Percentiles rank a stretch among this genome's conserved stretches.
These are phyloP conservation scores for Magallana nippona DNA, from an alignment of 2,888 invertebrate genomes.

Conservation along the genomic window DNA sequence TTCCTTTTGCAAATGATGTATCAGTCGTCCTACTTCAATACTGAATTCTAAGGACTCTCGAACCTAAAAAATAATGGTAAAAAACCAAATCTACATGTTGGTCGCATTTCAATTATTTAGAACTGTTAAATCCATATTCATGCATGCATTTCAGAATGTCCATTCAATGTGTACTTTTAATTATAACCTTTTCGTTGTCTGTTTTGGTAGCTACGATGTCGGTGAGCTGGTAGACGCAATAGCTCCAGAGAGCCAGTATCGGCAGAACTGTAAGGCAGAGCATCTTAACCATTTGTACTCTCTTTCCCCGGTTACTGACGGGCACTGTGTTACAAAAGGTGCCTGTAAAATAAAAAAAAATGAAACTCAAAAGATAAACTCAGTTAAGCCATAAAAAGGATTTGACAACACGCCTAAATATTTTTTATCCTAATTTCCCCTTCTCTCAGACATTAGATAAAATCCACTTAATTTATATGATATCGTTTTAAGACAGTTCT, in stretches of 20 bases:
- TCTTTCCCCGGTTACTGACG: constrained; percentile 55
- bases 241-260: constrained; percentile 63
- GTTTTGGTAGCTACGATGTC: constrained; percentile 59
- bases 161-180: too few species aligned
- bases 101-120: too few species aligned
- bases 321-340: constrained; percentile 57
- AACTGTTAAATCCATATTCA: too few species aligned
- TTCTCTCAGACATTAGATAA: too few species aligned
- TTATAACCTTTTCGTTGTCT: constrained; percentile 58
- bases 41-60: constrained; percentile 55
- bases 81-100: too few species aligned
- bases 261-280: constrained; percentile 62
- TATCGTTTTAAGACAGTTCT: too few species aligned
- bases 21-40: constrained; percentile 61
- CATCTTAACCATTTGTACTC: constrained; percentile 61
- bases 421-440: too few species aligned
- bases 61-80: constrained; percentile 42
- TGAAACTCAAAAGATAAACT: background rate
- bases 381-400: too few species aligned
- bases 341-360: constrained; percentile 46
- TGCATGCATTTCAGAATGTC: too few species aligned
- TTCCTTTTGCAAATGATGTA: constrained; percentile 68
- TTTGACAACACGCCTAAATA: too few species aligned
- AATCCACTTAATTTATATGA: too few species aligned
- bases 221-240: constrained; percentile 58